phyloP scores from a whole-genome alignment of 1,140 invertebrate species.

The Dryas iulia region DNA sequence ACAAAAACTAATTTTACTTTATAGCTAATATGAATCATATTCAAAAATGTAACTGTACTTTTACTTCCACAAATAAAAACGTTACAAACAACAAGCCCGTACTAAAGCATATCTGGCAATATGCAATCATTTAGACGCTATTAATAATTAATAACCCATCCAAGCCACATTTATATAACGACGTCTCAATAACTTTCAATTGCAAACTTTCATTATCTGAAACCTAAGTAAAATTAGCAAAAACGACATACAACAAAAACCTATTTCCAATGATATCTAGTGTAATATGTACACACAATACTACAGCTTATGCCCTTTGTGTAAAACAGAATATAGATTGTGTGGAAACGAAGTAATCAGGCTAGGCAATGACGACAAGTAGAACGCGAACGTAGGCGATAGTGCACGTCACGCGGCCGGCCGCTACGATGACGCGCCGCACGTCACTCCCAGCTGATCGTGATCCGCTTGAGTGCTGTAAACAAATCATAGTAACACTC shows the following conservation, averaged over 20 bases:
- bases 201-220: neutral
- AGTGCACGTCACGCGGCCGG: conserved; percentile 29
- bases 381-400: conserved; percentile 19
- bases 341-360: neutral
- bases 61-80: neutral
- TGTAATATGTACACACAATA: neutral
- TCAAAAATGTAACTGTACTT: neutral
- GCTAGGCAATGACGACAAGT: conserved; percentile 23
- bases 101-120: neutral
- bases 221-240: neutral
- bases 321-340: conserved; percentile 14
- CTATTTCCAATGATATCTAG: neutral
- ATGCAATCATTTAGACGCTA: neutral
- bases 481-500: conserved; percentile 74
- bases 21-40: neutral
- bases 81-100: neutral
- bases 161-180: neutral
- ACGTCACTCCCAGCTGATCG: conserved; percentile 69
- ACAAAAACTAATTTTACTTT: neutral
- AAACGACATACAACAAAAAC: neutral
- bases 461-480: conserved; percentile 47
- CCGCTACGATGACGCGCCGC: conserved; percentile 29
- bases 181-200: neutral
- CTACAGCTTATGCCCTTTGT: neutral
- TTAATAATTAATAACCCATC: neutral